phyloP scores from a whole-genome alignment of 2,797 vertebrate genomes.

The Bradypus variegatus region DNA sequence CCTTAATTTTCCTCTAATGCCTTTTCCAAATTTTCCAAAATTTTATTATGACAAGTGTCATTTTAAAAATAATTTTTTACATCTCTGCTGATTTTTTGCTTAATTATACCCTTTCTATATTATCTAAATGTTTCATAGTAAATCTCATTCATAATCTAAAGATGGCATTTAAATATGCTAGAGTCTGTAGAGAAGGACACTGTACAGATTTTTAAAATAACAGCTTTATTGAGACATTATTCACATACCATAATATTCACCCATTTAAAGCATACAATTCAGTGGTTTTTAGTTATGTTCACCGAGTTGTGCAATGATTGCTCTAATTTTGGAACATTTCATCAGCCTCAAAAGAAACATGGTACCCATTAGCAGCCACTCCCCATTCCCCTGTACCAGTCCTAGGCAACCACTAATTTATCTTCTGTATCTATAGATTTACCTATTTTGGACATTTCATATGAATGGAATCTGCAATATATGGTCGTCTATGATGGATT shows the following conservation, averaged over 20 bases:
- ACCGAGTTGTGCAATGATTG: background rate
- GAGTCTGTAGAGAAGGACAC: background rate
- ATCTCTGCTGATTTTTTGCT: constrained; percentile 5
- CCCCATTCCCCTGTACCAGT: rapidly evolving
- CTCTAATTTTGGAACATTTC: background rate
- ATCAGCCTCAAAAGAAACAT: background rate
- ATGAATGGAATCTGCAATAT: background rate
- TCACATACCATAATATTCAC: background rate
- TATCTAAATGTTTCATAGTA: background rate
- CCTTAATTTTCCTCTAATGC: background rate
- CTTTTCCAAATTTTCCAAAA: background rate
- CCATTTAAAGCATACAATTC: background rate
- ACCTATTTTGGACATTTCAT: background rate
- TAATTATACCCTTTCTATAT: background rate
- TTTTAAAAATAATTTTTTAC: background rate
- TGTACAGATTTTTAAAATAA: background rate
- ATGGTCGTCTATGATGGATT: background rate
- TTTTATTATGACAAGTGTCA: background rate
- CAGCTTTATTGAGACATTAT: background rate
- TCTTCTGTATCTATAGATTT: background rate
- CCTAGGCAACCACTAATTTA: background rate
- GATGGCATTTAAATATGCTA: background rate
- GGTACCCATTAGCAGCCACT: background rate
- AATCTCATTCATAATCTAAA: background rate
- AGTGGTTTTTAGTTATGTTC: background rate